phyloP scores from a whole-genome alignment of 1,140 invertebrate genomes.

The Forficula auricularia region DNA sequence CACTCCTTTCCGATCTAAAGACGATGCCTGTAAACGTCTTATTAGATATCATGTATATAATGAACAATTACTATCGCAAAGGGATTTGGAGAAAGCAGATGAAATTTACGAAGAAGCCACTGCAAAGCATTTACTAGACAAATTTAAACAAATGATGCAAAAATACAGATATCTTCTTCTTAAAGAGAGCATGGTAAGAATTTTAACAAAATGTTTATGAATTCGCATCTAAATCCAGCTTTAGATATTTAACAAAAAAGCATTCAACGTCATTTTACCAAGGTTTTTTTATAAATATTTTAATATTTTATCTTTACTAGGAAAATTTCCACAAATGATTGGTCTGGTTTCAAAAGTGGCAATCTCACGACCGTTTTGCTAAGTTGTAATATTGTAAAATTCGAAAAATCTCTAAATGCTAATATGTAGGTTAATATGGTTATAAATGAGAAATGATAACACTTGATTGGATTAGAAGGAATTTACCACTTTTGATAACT shows the following conservation, averaged over 20 bases:
- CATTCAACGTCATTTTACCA: constrained; percentile 1
- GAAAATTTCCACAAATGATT: too few relatives aligned
- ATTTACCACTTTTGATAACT: too few relatives aligned
- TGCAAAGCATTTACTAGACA: constrained; percentile 50
- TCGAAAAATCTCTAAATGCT: too few relatives aligned
- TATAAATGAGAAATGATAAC: too few relatives aligned
- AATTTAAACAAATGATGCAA: constrained; percentile 53
- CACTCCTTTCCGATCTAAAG: constrained; percentile 49
- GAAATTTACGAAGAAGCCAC: constrained; percentile 58
- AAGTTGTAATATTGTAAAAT: too few relatives aligned
- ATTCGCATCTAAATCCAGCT: background rate
- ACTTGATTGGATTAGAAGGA: too few relatives aligned
- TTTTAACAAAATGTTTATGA: background rate
- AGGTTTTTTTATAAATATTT: background rate
- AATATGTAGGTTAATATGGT: too few relatives aligned
- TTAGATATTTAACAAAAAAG: constrained; percentile 1
- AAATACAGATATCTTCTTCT: constrained; percentile 64
- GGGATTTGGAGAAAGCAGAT: constrained; percentile 55
- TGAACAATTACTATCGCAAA: constrained; percentile 42
- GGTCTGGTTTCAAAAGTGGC: too few relatives aligned
- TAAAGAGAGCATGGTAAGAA: constrained; percentile 67
- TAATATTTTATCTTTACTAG: constrained; percentile 1
- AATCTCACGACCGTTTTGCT: too few relatives aligned
- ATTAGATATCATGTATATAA: constrained; percentile 68
- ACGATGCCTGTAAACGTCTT: constrained; percentile 61